Evolutionary conservation across 2,113 vertebrate species (phyloP), one percentile per base, ranked within the genome.

Genomic region (Melanerpes formicivorus): DNA sequence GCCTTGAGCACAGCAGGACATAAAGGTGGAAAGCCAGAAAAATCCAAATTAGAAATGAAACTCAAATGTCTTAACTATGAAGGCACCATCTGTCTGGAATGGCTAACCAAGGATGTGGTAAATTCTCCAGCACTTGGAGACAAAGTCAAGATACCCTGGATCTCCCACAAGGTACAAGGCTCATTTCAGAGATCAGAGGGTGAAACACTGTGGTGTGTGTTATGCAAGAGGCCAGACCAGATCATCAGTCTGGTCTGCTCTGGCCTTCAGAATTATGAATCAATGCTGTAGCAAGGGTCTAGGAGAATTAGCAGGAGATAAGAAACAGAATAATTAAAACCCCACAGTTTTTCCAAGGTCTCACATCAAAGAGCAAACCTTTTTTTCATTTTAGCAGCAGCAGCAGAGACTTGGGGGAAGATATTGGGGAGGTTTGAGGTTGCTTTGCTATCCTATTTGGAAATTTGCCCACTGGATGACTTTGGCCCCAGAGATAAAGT

Each of bases 401-500:
- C 40, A 59, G 54, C 73, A 95, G 71, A 88, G 72, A 91, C 0
- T 92, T 42, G n/a, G 88, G 69, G 44, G 29, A 88, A 90, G 70
- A 69, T 79, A 19, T 8, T n/a, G 76, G 74, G 52, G 62, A 88
- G 34, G 63, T 32, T 75, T 82, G 54, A 84, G 84, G 37, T 88
- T 83, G 32, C 42, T 88, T 97, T 93, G 69, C 90, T 95, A 96
- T 95, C 76, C 22, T 82, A 8, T 88, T 87, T 95, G 87, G 91
- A 95, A 90, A 55, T 30, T 64, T 95, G 77, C 93, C 80, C 66
- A 79, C 80, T 73, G 52, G 54, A 89, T 90, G 84, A 87, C 59
- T 96, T 83, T 1, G 67, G 94, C 88, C 44, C 66, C 29, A 59
- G 93, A 95, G 87, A 96, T 93, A 96, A 95, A 96, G 81, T 44